phyloP scores from a whole-genome alignment of 2,797 vertebrate species.

The Schizopygopsis malacanthus region DNA sequence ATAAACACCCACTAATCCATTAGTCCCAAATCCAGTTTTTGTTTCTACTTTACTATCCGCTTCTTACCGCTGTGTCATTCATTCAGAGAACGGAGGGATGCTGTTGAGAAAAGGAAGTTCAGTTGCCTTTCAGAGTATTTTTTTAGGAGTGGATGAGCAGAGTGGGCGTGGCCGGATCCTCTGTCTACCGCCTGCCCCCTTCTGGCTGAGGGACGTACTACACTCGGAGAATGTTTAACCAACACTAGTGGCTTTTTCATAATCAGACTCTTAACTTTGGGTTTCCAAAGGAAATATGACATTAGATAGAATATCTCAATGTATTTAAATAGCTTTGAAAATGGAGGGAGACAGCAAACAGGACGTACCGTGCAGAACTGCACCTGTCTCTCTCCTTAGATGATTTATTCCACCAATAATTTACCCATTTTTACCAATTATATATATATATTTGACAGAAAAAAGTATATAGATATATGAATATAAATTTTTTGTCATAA shows the following conservation, averaged over 20 bases:
- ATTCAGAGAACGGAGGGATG: conserved; percentile 66
- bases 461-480: conserved; percentile 70
- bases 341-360: conserved; percentile 61
- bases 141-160: conserved; percentile 72
- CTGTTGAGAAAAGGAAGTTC: conserved; percentile 76
- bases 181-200: conserved; percentile 68
- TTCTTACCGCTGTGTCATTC: conserved; percentile 37
- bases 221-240: conserved; percentile 86
- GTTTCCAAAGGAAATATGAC: conserved; percentile 81
- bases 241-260: conserved; percentile 89
- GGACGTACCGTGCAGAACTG: conserved; percentile 73
- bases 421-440: conserved; percentile 82
- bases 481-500: conserved; percentile 70
- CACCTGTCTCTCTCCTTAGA: conserved; percentile 78
- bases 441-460: conserved; percentile 76
- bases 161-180: conserved; percentile 62
- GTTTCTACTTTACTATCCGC: conserved; percentile 45
- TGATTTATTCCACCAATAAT: conserved; percentile 80
- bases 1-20: conserved; percentile 61
- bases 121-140: conserved; percentile 85
- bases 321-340: conserved; percentile 82
- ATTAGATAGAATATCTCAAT: conserved; percentile 76
- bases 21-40: conserved; percentile 64
- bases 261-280: conserved; percentile 76
- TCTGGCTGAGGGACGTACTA: conserved; percentile 81